Evolutionary conservation across 2,113 vertebrate species (phyloP).

Genomic region (Bubo bubo): DNA sequence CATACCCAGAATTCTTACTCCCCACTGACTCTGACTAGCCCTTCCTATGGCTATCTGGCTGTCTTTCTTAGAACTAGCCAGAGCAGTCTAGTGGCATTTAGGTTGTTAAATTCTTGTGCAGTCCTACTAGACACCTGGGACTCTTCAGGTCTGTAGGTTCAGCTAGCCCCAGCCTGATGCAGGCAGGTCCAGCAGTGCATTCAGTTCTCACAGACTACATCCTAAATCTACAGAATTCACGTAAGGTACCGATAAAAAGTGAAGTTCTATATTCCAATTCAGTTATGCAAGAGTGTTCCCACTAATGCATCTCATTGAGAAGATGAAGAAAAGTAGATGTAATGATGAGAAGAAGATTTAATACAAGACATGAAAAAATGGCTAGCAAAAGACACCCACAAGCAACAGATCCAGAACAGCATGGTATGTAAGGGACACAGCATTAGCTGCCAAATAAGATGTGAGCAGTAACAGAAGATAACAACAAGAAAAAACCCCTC

Average conservation of each 20-base stretch:
- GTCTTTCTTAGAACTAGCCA: neutral
- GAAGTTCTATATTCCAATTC: neutral
- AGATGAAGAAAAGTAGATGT: neutral
- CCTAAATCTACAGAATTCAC: neutral
- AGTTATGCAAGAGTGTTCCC: neutral
- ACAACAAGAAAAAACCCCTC: neutral
- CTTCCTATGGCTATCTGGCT: neutral
- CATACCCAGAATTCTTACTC: neutral
- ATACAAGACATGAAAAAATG: neutral
- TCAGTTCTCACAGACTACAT: neutral
- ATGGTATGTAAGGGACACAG: neutral
- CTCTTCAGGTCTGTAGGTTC: neutral
- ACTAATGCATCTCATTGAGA: neutral
- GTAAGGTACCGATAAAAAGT: neutral
- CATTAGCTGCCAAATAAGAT: conserved; percentile 21
- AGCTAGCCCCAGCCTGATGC: neutral
- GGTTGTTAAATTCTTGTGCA: neutral
- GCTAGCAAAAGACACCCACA: conserved; percentile 2
- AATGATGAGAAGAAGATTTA: neutral
- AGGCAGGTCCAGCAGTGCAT: neutral
- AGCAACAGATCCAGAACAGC: neutral
- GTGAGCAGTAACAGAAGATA: neutral
- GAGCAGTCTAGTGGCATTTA: neutral
- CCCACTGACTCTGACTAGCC: neutral
- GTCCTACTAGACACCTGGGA: neutral